A percentile compares a stretch with the other conserved stretches of the same genome.
Evolutionary conservation across 2,797 vertebrate genomes (phyloP).

Genomic region (Pangasius macronema): DNA sequence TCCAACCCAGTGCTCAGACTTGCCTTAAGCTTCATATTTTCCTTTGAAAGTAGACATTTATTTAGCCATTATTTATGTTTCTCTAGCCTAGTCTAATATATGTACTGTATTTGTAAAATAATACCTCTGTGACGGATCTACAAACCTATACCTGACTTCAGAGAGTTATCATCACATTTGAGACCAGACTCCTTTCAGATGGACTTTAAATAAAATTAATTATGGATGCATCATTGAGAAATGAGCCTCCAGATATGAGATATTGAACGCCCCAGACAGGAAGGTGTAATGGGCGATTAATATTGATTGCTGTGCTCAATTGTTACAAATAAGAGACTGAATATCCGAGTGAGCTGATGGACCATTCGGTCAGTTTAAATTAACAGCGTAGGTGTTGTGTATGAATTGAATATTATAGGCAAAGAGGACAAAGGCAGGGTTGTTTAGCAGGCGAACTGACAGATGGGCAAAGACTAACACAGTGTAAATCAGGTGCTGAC

Average conservation of each 20-base stretch:
- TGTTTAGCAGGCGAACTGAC: background rate
- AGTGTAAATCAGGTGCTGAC: background rate
- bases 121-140: background rate
- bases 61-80: background rate
- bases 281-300: background rate
- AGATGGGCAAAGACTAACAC: background rate
- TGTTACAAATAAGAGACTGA: slow-evolving; percentile 7
- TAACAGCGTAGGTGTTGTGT: background rate
- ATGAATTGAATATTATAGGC: background rate
- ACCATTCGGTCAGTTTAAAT: background rate
- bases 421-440: background rate
- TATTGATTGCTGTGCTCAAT: slow-evolving; percentile 9
- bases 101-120: slow-evolving; percentile 22
- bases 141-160: slow-evolving; percentile 8
- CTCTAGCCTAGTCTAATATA: slow-evolving; percentile 21
- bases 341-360: background rate
- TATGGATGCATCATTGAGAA: background rate
- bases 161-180: background rate
- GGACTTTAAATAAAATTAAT: slow-evolving; percentile 1
- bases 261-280: background rate
- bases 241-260: background rate
- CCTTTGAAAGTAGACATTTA: slow-evolving; percentile 13
- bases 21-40: slow-evolving; percentile 55
- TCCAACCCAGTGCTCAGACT: slow-evolving; percentile 34
- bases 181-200: background rate